A percentile compares a stretch with the other conserved stretches of the same genome.
phyloP scores from a whole-genome alignment of 2,888 invertebrate species.

The Drosophila neonasuta region DNA sequence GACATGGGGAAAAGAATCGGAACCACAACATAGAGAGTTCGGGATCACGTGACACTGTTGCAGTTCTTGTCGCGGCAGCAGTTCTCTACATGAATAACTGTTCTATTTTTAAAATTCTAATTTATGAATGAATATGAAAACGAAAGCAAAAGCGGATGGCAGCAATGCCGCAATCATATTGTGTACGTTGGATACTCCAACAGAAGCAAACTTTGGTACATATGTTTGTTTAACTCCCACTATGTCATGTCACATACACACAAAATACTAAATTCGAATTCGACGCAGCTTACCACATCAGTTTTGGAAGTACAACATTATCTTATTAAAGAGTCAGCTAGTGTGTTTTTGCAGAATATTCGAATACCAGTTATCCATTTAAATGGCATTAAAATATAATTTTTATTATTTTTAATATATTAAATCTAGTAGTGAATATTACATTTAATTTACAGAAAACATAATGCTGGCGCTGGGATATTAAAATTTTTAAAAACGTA shows the following conservation, averaged over 20 bases:
- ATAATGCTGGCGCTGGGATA: no score
- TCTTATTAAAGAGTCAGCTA: no score
- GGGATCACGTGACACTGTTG: slow-evolving; percentile 1
- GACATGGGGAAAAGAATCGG: slow-evolving; percentile 21
- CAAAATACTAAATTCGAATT: neutral
- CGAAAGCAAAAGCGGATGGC: slow-evolving; percentile 30
- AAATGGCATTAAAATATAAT: no score
- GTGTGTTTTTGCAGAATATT: no score
- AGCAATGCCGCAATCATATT: slow-evolving; percentile 6
- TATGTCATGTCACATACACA: slow-evolving; percentile 31
- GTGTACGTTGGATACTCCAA: slow-evolving; percentile 2
- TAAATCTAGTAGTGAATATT: no score
- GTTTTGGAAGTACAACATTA: no score
- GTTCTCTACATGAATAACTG: slow-evolving; percentile 18
- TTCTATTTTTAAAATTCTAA: slow-evolving; percentile 59
- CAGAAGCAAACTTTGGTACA: neutral
- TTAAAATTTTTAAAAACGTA: no score
- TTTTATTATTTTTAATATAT: no score
- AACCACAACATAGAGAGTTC: neutral
- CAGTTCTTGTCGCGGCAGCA: slow-evolving; percentile 3
- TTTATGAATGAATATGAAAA: slow-evolving; percentile 62
- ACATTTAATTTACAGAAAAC: no score
- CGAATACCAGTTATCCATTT: no score
- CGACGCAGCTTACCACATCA: no score
- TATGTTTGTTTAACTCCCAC: slow-evolving; percentile 19